These are phyloP conservation scores for Lepidonotus clava DNA, from an alignment of 2,888 invertebrate genomes.

Conservation along the genomic window DNA sequence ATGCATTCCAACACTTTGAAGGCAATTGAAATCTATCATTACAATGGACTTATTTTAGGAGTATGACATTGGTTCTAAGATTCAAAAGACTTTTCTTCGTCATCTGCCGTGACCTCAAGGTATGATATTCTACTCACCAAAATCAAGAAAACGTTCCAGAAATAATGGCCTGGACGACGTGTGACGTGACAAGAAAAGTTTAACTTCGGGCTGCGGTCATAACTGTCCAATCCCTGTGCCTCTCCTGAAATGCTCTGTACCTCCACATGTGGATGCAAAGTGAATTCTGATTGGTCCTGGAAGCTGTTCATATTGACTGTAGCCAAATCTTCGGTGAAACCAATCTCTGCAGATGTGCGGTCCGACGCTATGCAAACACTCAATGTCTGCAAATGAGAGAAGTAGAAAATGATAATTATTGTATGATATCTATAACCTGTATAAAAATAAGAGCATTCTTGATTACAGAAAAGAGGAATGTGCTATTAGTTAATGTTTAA, in stretches of 20 bases:
- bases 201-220: background rate
- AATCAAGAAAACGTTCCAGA: slow-evolving; percentile 17
- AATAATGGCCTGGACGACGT: background rate
- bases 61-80: too few relatives aligned
- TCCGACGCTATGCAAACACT: background rate
- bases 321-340: background rate
- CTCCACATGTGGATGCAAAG: slow-evolving; percentile 1
- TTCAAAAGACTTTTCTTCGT: too few relatives aligned
- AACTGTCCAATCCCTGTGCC: background rate
- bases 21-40: too few relatives aligned
- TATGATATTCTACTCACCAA: background rate
- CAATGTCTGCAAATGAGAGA: background rate
- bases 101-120: too few relatives aligned
- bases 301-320: background rate
- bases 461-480: too few relatives aligned
- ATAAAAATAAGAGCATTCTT: too few relatives aligned
- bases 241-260: background rate
- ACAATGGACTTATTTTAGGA: too few relatives aligned
- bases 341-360: background rate
- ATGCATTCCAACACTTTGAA: too few relatives aligned
- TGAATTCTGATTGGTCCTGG: slow-evolving; percentile 30
- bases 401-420: background rate
- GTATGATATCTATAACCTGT: background rate
- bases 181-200: slow-evolving; percentile 14
- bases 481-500: background rate